Evolutionary conservation across 2,797 vertebrate species (phyloP).

Genomic region (Morelia viridis): DNA sequence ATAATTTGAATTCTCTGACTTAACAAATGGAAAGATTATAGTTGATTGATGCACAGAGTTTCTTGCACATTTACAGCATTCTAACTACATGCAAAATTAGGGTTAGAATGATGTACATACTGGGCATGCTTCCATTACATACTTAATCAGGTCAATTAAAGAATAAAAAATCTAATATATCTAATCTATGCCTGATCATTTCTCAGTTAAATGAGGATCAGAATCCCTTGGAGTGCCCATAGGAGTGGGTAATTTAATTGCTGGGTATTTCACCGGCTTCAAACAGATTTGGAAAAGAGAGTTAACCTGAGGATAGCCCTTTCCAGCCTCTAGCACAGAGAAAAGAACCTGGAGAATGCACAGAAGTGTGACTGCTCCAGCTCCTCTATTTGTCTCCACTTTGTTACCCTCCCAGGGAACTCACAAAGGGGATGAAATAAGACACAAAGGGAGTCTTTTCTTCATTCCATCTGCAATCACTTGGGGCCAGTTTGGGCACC

Average conservation of each 20-base stretch:
- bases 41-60: conserved; percentile 46
- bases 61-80: neutral
- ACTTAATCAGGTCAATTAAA: neutral
- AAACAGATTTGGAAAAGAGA: neutral
- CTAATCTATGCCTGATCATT: neutral
- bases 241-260: neutral
- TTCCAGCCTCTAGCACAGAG: neutral
- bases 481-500: too few species aligned
- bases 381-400: neutral
- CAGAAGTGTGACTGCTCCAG: neutral
- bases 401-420: neutral
- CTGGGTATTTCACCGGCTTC: neutral
- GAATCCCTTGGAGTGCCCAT: neutral
- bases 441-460: neutral
- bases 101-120: neutral
- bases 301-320: neutral
- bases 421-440: neutral
- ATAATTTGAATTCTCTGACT: conserved; percentile 4
- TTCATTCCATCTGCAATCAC: neutral
- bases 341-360: neutral
- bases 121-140: neutral
- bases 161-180: neutral
- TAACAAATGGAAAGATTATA: conserved; percentile 7
- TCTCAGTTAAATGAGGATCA: neutral
- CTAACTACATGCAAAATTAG: neutral